These are phyloP conservation scores for Drosophila borborema DNA, from an alignment of 2,888 invertebrate species.

Conservation along the genomic window DNA sequence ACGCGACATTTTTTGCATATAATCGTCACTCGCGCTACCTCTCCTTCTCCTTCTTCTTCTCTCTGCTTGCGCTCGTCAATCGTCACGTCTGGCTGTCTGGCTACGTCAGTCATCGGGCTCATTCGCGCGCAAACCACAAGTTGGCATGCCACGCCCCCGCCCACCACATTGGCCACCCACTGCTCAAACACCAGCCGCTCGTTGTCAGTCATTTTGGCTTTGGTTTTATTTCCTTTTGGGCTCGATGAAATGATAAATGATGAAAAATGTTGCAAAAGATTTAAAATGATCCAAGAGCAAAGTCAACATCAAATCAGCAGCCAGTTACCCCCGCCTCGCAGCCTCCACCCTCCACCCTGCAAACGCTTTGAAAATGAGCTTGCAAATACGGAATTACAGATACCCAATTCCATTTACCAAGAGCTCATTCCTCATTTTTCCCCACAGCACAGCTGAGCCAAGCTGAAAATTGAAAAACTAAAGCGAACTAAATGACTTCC, in stretches of 20 bases:
- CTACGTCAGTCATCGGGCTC: slow-evolving; percentile 58
- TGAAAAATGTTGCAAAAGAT: slow-evolving; percentile 84
- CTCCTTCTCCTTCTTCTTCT: neutral
- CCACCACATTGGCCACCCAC: neutral
- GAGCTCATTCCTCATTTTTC: slow-evolving; percentile 8
- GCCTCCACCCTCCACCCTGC: too few species aligned
- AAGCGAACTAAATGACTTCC: slow-evolving; percentile 44
- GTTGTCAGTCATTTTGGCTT: slow-evolving; percentile 80
- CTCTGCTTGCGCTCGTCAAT: slow-evolving; percentile 9
- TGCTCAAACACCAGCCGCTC: slow-evolving; percentile 38
- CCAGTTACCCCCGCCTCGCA: neutral
- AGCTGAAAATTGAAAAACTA: slow-evolving; percentile 57
- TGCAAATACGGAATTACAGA: slow-evolving; percentile 64
- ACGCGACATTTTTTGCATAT: slow-evolving; percentile 68
- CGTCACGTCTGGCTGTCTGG: slow-evolving; percentile 31
- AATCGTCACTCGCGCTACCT: slow-evolving; percentile 27
- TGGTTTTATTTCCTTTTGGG: slow-evolving; percentile 34
- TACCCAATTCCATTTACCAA: slow-evolving; percentile 26
- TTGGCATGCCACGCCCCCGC: slow-evolving; percentile 12
- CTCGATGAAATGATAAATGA: slow-evolving; percentile 85
- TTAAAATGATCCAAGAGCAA: slow-evolving; percentile 82
- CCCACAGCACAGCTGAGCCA: slow-evolving; percentile 54
- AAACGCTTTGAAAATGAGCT: slow-evolving; percentile 56
- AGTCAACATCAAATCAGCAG: slow-evolving; percentile 71
- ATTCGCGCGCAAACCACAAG: slow-evolving; percentile 33